Evolutionary conservation across 2,888 invertebrate genomes (phyloP), one percentile per base, ranked within the genome.

Genomic region (Gerris lacustris): DNA sequence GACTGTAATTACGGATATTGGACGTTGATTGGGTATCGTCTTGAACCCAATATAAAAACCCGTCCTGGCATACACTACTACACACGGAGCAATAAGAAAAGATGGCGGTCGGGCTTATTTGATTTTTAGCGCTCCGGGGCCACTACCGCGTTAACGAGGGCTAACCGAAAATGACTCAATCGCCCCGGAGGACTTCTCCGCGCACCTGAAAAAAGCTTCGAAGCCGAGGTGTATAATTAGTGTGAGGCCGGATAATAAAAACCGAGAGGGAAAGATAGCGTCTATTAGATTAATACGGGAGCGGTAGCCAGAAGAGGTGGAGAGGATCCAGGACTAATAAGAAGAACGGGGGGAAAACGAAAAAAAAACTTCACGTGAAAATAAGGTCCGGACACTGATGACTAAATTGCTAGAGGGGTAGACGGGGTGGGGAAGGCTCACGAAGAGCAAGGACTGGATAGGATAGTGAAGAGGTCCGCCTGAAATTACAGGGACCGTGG

Each of bases 261-360:
- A 11, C 55, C 55, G 55, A 55, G 55, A 55, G 55, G 15, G 55
- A 15, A 55, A 15, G 55, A 55, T 55, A 55, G 55, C 55, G 55
- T 55, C 55, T 55, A 55, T 55, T 55, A 55, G 55, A 55, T 55
- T 55, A 55, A 55, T 55, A 55, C 55, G 15, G 55, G 55, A 55
- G 55, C 55, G 55, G 55, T 55, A 55, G 55, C 55, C 15, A 15
- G 55, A 55, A 55, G 31, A 31, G 15, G 55, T 55, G 55, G 15
- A 55, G 55, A 55, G 55, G 11, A 15, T 55, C 55, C 31, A 31
- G 4, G 2, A 55, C 55, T 55, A 55, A 55, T 55, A 55, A 55
- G 55, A 55, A 55, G 2, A 31, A 31, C 31, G 31, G 31, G 31
- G 31, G 31, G 31, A 31, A 31, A 31, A 31, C 31, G 31, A 15